Base-by-base conservation (phyloP, 2,113 vertebrate species). In the Pygoscelis adeliae region DNA sequence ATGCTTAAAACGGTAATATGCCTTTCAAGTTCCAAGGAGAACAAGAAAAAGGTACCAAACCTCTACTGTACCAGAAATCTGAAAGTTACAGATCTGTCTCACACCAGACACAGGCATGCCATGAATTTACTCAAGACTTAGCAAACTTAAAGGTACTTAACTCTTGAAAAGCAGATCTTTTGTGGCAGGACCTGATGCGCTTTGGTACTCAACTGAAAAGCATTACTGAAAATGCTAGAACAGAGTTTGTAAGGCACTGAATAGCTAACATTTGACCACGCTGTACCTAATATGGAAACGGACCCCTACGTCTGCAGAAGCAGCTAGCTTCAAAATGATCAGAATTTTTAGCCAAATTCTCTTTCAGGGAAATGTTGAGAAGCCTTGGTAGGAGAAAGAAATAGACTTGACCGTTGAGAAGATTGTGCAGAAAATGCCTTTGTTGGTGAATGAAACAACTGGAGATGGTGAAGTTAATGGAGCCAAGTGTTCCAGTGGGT, bases 201-300 rank as follows among this genome's bases (percentile, higher is more conserved):
- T 65, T 36, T 38, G 58, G 19, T 29, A 30, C 26, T 65, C 30
- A 34, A 10, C 9, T 30, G 40, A 27, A 27, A 79, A 44, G 18
- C 21, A 34, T 23, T 66, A 23, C 25, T 47, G 72, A 61, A 49
- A 47, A 55, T 29, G n/a, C 38, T 13, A 20, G 11, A 70, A 22
- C 4, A 49, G 11, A 2, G 7, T 89, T 30, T 59, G 46, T 44
- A 92, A 49, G 46, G 26, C 80, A 65, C 30, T 0, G 0, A 15
- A 59, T 7, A 59, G 15, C 44, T 18, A 62, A 15, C 2, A 4
- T 23, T n/a, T 81, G 55, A 63, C n/a, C 3, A 4, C 5, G 3
- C 36, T n/a, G 27, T 29, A 30, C 42, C 21, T 6, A 44, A 10
- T 4, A 44, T 1, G 3, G 42, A 7, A 56, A 34, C 1, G 1